Evolutionary conservation across 2,113 vertebrate genomes (phyloP).

Genomic region (Danionella cerebrum): DNA sequence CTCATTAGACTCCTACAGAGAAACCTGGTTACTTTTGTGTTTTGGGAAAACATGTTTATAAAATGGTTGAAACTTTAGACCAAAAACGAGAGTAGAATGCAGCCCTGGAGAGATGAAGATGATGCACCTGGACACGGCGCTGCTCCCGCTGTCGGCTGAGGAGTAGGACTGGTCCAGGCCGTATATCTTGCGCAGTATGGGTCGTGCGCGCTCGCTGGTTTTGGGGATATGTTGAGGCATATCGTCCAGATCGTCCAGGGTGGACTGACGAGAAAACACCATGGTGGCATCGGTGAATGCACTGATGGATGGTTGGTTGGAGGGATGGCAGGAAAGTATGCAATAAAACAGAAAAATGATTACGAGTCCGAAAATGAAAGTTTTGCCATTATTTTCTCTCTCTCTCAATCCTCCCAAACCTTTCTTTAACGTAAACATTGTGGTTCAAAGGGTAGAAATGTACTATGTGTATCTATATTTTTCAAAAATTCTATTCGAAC

Average conservation of each 20-base stretch:
- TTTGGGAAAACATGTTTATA: neutral
- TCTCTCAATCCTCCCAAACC: no score
- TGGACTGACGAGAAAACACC: conserved; percentile 95
- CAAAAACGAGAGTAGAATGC: neutral
- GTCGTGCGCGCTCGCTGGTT: conserved; percentile 94
- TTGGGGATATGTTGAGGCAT: conserved; percentile 87
- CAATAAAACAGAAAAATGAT: neutral
- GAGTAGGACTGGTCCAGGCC: conserved; percentile 90
- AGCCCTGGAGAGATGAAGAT: conserved; percentile 40
- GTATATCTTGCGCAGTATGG: conserved; percentile 92
- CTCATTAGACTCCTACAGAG: no score
- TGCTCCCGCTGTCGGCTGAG: conserved; percentile 91
- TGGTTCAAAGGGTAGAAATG: no score
- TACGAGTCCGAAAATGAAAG: no score
- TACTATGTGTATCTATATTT: no score
- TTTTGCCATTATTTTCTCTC: no score
- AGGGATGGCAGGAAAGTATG: neutral
- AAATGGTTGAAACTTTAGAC: neutral
- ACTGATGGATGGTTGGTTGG: conserved; percentile 61
- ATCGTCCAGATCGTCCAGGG: conserved; percentile 94
- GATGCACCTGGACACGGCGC: conserved; percentile 91
- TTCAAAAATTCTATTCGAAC: no score
- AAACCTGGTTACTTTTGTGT: no score
- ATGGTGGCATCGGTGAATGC: conserved; percentile 95
- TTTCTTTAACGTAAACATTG: no score